Base-by-base conservation (phyloP, 1,140 invertebrate genomes). In the Bombus sibiricus region DNA sequence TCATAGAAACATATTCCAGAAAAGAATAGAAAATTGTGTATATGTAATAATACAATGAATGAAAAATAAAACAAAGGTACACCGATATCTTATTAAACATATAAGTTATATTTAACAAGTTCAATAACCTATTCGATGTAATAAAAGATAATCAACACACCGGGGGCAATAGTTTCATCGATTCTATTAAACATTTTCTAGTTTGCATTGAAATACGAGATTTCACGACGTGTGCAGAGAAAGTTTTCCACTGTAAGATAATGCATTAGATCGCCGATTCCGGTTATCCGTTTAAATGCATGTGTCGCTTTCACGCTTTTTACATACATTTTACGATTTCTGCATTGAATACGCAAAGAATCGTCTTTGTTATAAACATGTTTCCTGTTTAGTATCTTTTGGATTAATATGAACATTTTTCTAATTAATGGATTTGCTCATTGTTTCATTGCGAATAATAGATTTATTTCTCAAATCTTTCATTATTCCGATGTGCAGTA, bases 261-360 rank as follows among this genome's bases (percentile, higher is more conserved):
- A 69, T 78, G 82, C 43, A 77, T 83, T 83, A 69, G 64, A 83
- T 83, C 25, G 41, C 25, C 41, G 43, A 83, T 83, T 83, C 64
- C n/a, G 64, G 64, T 57, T 78, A 57, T 59, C 57, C 47, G n/a
- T 8, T 78, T 83, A 83, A 83, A 78, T 71, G 75, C 69, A 69
- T 34, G 25, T 57, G 25, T 83, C 64, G 47, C 82, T 78, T 83
- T 78, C 64, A 78, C 64, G 25, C 28, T 57, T 59, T 69, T 78
- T 41, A 18, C 37, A 6, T 69, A 8, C 13, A 37, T 39, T 53
- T 53, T 43, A 73, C n/a, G 34, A 79, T 41, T 79, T 34, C 41
- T 68, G 47, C 41, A 5, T 69, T 37, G n/a, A 18, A 62, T 32
- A 41, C 15, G 18, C 47, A 32, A 43, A 18, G 6, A 53, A 53